Percentiles rank a stretch among this genome's conserved stretches.
phyloP scores from a whole-genome alignment of 2,797 vertebrate genomes.

The Poeciliopsis infans region DNA sequence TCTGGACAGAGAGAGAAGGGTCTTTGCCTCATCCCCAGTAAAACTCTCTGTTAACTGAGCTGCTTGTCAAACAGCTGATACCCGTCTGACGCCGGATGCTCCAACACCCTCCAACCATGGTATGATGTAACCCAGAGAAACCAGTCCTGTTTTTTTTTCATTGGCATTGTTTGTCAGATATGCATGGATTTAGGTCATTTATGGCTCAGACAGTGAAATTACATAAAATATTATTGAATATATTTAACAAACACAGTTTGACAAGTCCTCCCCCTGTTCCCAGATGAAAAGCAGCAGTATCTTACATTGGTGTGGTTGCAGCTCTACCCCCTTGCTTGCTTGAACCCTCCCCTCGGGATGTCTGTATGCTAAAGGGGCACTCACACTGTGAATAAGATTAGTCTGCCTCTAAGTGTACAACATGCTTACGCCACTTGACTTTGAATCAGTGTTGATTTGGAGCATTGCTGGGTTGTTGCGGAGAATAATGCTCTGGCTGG shows the following conservation, averaged over 20 bases:
- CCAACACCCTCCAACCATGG: slow-evolving; percentile 70
- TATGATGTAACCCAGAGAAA: slow-evolving; percentile 80
- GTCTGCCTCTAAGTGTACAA: slow-evolving; percentile 80
- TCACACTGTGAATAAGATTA: slow-evolving; percentile 84
- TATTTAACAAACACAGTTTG: slow-evolving; percentile 68
- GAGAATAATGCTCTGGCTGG: slow-evolving; percentile 78
- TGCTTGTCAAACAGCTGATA: slow-evolving; percentile 79
- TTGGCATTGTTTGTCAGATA: slow-evolving; percentile 73
- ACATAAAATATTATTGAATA: slow-evolving; percentile 77
- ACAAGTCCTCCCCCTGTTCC: slow-evolving; percentile 56
- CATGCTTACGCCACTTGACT: slow-evolving; percentile 83
- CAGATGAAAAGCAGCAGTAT: slow-evolving; percentile 60
- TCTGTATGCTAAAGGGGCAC: slow-evolving; percentile 82
- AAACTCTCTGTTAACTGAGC: slow-evolving; percentile 73
- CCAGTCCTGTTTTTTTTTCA: slow-evolving; percentile 54
- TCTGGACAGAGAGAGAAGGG: slow-evolving; percentile 62
- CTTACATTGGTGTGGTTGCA: slow-evolving; percentile 54
- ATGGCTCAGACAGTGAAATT: slow-evolving; percentile 79
- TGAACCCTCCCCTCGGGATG: slow-evolving; percentile 77
- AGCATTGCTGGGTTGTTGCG: slow-evolving; percentile 75
- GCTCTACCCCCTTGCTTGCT: slow-evolving; percentile 62
- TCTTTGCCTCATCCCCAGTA: slow-evolving; percentile 70
- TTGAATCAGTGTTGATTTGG: slow-evolving; percentile 80
- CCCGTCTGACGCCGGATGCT: slow-evolving; percentile 74
- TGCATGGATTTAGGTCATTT: slow-evolving; percentile 79